Evolutionary conservation across 2,888 invertebrate species (phyloP), one percentile per base, ranked within the genome.

Genomic region (Dendrolimus houi): DNA sequence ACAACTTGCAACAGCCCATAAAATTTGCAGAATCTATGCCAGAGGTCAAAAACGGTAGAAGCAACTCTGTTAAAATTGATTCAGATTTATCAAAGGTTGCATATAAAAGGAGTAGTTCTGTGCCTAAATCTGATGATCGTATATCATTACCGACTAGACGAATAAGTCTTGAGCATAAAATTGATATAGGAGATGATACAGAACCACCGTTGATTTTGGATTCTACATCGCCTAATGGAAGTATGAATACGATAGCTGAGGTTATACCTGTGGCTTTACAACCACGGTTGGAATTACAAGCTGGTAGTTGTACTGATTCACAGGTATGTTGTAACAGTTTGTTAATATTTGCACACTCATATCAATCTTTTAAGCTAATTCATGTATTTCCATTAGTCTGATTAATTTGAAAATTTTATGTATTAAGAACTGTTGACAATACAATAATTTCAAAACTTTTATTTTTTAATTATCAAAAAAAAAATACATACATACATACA

Each of bases 171-270:
- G 91, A 91, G 70, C 90, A 91, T 60, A 91, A 91, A 67, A 90
- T 91, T 53, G 90, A 91, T 66, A 90, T 91, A 17, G 83, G 87
- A 0, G 91, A 91, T 62, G 91, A 91, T 59, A 88, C 81, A 12
- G 91, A 91, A 69, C 91, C 91, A 0, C 91, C 91, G 1, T 66
- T 91, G 55, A 91, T 91, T 2, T 83, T 90, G 42, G 91, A 91
- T 64, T 74, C 90, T 0, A 75, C 81, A n/a, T 90, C 90, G 0
- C 89, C 89, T 0, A 84, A 72, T 41, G 85, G 80, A 0, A 87
- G 84, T 57, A 89, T 89, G 87, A 87, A 88, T 56, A 89, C 90
- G 0, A 89, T 90, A 58, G 86, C 87, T 0, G 89, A 89, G 70
- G 83, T 90, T 0, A 89, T 89, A 40, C 89, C 90, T 1, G 87